phyloP scores from a whole-genome alignment of 2,113 vertebrate species.

The Phalacrocorax carbo region DNA sequence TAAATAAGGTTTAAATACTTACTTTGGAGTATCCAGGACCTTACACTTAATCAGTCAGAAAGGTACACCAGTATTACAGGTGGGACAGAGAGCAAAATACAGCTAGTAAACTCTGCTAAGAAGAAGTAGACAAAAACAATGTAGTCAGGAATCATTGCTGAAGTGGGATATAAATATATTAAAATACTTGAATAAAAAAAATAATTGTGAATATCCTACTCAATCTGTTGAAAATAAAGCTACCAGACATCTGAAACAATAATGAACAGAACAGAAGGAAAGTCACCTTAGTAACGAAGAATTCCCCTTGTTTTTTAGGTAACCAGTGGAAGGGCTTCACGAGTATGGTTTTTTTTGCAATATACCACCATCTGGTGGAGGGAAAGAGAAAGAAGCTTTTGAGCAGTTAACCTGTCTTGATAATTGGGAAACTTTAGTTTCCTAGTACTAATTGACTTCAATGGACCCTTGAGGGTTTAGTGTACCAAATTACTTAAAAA shows the following conservation, averaged over 20 bases:
- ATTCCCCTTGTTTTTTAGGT: background rate
- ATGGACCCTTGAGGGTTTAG: background rate
- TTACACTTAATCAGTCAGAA: background rate
- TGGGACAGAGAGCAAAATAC: background rate
- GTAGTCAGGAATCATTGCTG: background rate
- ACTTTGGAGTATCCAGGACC: background rate
- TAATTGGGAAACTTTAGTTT: background rate
- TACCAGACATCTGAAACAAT: background rate
- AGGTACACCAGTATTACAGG: background rate
- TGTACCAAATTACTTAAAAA: background rate
- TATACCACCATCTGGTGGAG: conserved; percentile 59
- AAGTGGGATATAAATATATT: background rate
- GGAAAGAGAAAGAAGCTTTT: background rate
- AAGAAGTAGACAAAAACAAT: background rate
- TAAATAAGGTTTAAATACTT: background rate
- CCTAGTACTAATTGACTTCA: background rate
- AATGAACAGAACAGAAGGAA: background rate
- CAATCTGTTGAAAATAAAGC: background rate
- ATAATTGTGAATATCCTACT: background rate
- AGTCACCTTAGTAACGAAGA: background rate
- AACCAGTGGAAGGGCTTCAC: accelerated
- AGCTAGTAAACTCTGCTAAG: background rate
- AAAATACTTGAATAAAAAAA: background rate
- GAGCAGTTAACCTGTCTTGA: too few species aligned
- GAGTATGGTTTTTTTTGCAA: background rate